These are phyloP conservation scores for Albula glossodonta DNA, from an alignment of 2,113 vertebrate species.

Conservation along the genomic window DNA sequence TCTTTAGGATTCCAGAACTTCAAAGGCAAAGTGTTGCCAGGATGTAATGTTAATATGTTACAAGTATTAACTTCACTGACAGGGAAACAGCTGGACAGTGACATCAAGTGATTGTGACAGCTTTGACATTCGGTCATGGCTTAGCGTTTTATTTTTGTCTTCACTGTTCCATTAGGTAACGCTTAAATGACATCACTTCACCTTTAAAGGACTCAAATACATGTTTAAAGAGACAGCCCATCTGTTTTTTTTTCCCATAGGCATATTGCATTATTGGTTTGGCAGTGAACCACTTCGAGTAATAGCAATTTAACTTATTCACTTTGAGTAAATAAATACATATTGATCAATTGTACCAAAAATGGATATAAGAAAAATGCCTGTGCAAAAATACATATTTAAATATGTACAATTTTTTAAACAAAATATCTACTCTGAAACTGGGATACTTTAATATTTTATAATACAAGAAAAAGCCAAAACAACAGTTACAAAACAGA, in stretches of 20 bases:
- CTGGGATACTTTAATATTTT: slow-evolving; percentile 92
- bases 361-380: slow-evolving; percentile 92
- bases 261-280: slow-evolving; percentile 89
- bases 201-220: slow-evolving; percentile 55
- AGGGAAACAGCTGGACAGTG: neutral
- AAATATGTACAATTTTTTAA: slow-evolving; percentile 98
- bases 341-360: slow-evolving; percentile 97
- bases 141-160: slow-evolving; percentile 30
- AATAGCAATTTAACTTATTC: slow-evolving; percentile 80
- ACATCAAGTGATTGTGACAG: neutral
- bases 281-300: slow-evolving; percentile 99
- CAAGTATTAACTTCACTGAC: neutral
- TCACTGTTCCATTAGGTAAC: slow-evolving; percentile 48
- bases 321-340: slow-evolving; percentile 93
- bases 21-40: slow-evolving; percentile 60
- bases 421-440: slow-evolving; percentile 99
- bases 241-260: slow-evolving; percentile 64
- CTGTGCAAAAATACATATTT: slow-evolving; percentile 99
- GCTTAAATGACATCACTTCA: slow-evolving; percentile 65
- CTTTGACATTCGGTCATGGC: neutral
- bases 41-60: slow-evolving; percentile 28
- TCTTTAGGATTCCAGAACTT: slow-evolving; percentile 48
- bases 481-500: slow-evolving; percentile 76
- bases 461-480: slow-evolving; percentile 85
- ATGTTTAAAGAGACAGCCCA: slow-evolving; percentile 63